These are phyloP conservation scores for Trichonephila clavipes DNA, from an alignment of 1,140 invertebrate species.

Conservation along the genomic window DNA sequence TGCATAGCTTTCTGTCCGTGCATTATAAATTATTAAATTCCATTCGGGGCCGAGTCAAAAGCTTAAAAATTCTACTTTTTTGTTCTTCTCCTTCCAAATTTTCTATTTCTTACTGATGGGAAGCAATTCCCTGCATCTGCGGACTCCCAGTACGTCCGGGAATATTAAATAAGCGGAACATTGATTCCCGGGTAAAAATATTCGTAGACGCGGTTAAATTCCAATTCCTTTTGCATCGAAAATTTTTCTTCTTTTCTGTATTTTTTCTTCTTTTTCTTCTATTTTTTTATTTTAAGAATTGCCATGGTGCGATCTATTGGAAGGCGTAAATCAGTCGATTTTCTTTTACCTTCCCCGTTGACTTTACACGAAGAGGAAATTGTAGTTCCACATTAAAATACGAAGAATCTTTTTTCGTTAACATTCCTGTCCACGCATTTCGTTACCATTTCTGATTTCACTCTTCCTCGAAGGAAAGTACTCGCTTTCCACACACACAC, in stretches of 20 bases:
- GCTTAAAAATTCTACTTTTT: slow-evolving; percentile 64
- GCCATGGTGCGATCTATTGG: slow-evolving; percentile 67
- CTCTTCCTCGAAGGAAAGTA: neutral
- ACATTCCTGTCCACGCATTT: slow-evolving; percentile 65
- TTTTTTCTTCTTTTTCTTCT: slow-evolving; percentile 30
- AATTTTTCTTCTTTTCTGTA: slow-evolving; percentile 15
- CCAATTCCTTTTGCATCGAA: slow-evolving; percentile 71
- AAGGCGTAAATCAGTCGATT: slow-evolving; percentile 74
- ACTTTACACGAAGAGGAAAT: slow-evolving; percentile 63
- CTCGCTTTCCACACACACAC: slow-evolving; percentile 22
- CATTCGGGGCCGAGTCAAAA: slow-evolving; percentile 49
- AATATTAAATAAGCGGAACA: slow-evolving; percentile 74
- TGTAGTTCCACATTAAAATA: slow-evolving; percentile 73
- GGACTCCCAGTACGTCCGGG: slow-evolving; percentile 47
- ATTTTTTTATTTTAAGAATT: slow-evolving; percentile 68
- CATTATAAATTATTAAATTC: slow-evolving; percentile 74
- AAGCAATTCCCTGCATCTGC: slow-evolving; percentile 68
- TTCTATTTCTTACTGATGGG: slow-evolving; percentile 68
- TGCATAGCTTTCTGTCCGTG: slow-evolving; percentile 54
- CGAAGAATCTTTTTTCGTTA: slow-evolving; percentile 65
- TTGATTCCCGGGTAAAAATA: slow-evolving; percentile 73
- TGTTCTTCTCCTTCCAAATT: slow-evolving; percentile 41
- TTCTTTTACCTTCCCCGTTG: slow-evolving; percentile 63
- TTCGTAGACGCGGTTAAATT: slow-evolving; percentile 74
- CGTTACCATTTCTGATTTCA: slow-evolving; percentile 62